phyloP scores from a whole-genome alignment of 2,113 vertebrate species.

The Marcusenius ussheri region DNA sequence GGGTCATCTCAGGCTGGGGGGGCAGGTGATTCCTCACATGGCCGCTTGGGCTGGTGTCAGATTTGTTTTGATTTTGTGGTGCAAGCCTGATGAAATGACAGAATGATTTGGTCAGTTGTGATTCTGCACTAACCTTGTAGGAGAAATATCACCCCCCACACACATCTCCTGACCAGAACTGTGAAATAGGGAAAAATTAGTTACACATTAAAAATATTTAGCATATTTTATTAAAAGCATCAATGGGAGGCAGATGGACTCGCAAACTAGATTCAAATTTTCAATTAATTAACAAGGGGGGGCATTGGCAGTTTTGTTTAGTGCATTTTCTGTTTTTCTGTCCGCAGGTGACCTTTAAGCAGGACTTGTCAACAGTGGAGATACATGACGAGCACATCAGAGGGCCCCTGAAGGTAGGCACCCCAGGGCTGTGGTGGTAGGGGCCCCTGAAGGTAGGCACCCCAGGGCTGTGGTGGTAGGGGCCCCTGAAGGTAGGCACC shows the following conservation, averaged over 20 bases:
- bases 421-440: background rate
- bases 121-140: background rate
- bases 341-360: conserved; percentile 88
- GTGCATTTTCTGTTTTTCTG: conserved; percentile 35
- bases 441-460: conserved; percentile 71
- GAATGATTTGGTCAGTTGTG: background rate
- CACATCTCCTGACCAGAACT: conserved; percentile 7
- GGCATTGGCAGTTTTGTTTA: conserved; percentile 32
- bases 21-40: too few relatives aligned
- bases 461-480: background rate
- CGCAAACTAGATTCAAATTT: background rate
- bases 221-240: background rate
- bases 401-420: conserved; percentile 81
- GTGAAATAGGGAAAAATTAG: background rate
- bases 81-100: background rate
- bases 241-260: background rate
- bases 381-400: conserved; percentile 96
- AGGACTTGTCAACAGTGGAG: conserved; percentile 85
- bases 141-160: background rate
- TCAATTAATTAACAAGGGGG: background rate
- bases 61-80: background rate
- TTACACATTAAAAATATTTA: background rate
- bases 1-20: background rate
- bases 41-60: background rate
- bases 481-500: background rate